Evolutionary conservation across 1,140 invertebrate species (phyloP), one percentile per base, ranked within the genome.

Genomic region (Aphelenchoides avenae): DNA sequence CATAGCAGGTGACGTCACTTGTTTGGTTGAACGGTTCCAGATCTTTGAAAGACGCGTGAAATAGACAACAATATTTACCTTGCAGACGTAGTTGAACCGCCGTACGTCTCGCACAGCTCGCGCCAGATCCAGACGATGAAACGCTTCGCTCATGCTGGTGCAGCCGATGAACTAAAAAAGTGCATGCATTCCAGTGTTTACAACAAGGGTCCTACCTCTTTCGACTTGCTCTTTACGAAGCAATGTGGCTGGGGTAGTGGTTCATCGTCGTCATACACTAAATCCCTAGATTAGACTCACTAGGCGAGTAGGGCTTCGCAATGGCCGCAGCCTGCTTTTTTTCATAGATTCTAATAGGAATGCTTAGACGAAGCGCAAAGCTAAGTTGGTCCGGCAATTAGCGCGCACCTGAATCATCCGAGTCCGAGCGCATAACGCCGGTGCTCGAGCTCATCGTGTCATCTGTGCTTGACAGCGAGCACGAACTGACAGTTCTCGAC

Each of bases 1-100:
- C 18, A 54, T 51, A 53, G 18, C 49, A 15, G 3, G 15, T 29
- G 1, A 6, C 6, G n/a, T 22, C 24, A 1, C n/a, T n/a, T n/a
- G n/a, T n/a, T n/a, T n/a, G n/a, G n/a, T n/a, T n/a, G 15, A 0
- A 24, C 27, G 27, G 18, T 56, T 2, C n/a, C 33, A 15, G 2
- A 48, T 7, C 3, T 1, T 46, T 46, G 43, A 47, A 18, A 22
- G 26, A 42, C 41, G 2, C 22, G 36, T 22, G 18, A 26, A 47
- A 47, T 47, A 57, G 0, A 58, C 9, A 48, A 40, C 22, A 48
- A 22, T 22, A 13, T 36, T 36, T 36, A 82, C 82, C 73, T 91
- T 89, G 71, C 89, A 91, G 66, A 95, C 91, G 79, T 95, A 98
- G 78, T 93, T 92, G 79, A 96, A 95, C 48, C 92, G 82, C 47